Evolutionary conservation across 2,888 invertebrate species (phyloP), one percentile per base, ranked within the genome.

Genomic region (Eilema depressum): DNA sequence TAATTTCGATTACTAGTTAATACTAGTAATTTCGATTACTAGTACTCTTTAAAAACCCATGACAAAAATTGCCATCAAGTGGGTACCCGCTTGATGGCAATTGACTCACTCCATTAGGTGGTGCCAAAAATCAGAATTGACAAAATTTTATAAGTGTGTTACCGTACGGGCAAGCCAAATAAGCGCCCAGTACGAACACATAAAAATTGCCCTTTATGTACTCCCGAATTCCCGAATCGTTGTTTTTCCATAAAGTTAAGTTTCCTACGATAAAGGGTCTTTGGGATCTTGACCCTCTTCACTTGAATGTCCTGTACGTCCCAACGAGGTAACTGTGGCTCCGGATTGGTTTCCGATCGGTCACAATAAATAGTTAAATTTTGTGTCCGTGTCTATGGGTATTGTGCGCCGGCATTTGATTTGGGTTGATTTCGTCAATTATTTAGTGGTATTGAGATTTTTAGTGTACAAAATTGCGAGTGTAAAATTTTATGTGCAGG

Each of bases 311-410:
- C 73, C 78, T 75, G 82, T 75, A 62, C 65, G 65, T 28, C 33
- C 47, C 67, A 64, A 47, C 25, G 37, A 62, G 41, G 60, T 60
- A 17, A 26, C 66, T 68, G 37, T 56, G 41, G 26, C 62, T 10
- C 68, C 65, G 56, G 71, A 82, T 75, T 69, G 82, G 66, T 74
- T 69, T 68, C 71, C 74, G 68, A 80, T 75, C 67, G 75, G 41
- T 68, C 64, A 30, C 73, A 63, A 81, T 81, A 81, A 81, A 81
- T 82, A 81, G 73, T 81, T 80, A 82, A 82, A 78, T 74, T 80
- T 80, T 75, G 82, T 80, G 77, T 47, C 17, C 59, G 14, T 61
- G 68, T 68, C 70, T 62, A 37, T 37, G 12, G 41, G 41, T 62
- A 62, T 62, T 66, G 60, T 70, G 37, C 47, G 41, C 26, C 20